phyloP scores from a whole-genome alignment of 2,113 vertebrate genomes.

The Oncorhynchus gorbuscha region DNA sequence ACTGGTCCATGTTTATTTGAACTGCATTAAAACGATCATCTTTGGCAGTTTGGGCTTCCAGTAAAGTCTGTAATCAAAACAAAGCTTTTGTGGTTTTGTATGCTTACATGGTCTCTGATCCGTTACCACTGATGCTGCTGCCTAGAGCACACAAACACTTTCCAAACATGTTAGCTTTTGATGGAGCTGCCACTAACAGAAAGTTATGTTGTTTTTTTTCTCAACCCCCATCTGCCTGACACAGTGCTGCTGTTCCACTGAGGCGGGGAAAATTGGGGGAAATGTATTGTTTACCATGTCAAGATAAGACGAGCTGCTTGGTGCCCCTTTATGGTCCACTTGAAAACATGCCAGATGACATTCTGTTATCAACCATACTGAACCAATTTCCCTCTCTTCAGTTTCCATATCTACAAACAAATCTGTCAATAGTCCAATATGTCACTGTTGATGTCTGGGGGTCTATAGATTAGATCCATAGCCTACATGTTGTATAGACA shows the following conservation, averaged over 20 bases:
- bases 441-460: not conserved
- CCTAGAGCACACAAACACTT: constrained; percentile 14
- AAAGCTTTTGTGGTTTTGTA: not conserved
- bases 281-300: not conserved
- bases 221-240: not conserved
- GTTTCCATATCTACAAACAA: not conserved
- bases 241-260: not conserved
- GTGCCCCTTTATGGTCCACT: not conserved
- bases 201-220: not conserved
- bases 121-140: not conserved
- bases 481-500: not conserved
- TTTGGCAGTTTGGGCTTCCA: constrained; percentile 35
- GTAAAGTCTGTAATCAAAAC: constrained; percentile 46
- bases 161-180: not conserved
- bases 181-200: not conserved
- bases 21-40: constrained; percentile 26
- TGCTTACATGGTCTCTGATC: constrained; percentile 8
- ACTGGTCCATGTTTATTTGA: constrained; percentile 56
- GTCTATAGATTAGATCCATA: too few relatives aligned
- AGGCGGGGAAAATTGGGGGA: not conserved
- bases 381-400: not conserved
- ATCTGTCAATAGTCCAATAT: too few relatives aligned
- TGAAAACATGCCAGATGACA: not conserved
- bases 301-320: not conserved
- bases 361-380: too few relatives aligned